Evolutionary conservation across 2,888 invertebrate species (phyloP).

Genomic region (Thera obeliscata): DNA sequence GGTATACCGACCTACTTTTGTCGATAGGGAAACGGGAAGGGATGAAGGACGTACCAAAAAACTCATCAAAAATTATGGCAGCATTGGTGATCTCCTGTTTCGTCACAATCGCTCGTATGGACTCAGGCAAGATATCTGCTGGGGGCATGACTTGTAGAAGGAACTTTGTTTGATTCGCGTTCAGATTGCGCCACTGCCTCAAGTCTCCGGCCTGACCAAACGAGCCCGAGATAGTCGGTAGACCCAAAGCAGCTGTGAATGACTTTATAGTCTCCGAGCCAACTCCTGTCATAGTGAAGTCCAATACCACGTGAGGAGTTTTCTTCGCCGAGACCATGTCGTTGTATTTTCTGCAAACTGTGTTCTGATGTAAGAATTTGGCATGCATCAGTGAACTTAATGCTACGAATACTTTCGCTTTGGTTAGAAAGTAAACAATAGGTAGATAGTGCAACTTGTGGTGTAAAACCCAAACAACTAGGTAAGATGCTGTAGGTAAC

Average conservation of each 20-base stretch:
- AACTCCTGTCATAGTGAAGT: constrained; percentile 91
- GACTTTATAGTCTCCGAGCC: constrained; percentile 94
- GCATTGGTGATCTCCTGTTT: constrained; percentile 95
- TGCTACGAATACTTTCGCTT: constrained; percentile 14
- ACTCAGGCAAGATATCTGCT: constrained; percentile 92
- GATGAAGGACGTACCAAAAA: constrained; percentile 87
- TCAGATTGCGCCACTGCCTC: constrained; percentile 91
- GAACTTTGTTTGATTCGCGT: constrained; percentile 88
- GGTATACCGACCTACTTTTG: neutral
- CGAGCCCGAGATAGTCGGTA: constrained; percentile 93
- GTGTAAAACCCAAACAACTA: no score
- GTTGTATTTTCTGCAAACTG: constrained; percentile 88
- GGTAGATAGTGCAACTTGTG: no score
- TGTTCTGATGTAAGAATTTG: constrained; percentile 15
- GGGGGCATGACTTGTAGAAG: constrained; percentile 94
- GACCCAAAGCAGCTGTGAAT: constrained; percentile 90
- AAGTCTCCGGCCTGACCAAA: constrained; percentile 94
- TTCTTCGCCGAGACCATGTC: constrained; percentile 86
- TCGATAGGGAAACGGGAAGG: neutral
- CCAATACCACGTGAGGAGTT: constrained; percentile 91
- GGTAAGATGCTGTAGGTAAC: no score
- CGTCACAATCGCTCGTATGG: constrained; percentile 91
- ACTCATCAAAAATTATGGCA: constrained; percentile 95
- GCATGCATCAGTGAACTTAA: constrained; percentile 8
- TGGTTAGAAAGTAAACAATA: constrained; percentile 14